Percentiles rank a stretch among this genome's conserved stretches.
Evolutionary conservation across 2,888 invertebrate species (phyloP).

Genomic region (Ormyrus nitidulus): DNA sequence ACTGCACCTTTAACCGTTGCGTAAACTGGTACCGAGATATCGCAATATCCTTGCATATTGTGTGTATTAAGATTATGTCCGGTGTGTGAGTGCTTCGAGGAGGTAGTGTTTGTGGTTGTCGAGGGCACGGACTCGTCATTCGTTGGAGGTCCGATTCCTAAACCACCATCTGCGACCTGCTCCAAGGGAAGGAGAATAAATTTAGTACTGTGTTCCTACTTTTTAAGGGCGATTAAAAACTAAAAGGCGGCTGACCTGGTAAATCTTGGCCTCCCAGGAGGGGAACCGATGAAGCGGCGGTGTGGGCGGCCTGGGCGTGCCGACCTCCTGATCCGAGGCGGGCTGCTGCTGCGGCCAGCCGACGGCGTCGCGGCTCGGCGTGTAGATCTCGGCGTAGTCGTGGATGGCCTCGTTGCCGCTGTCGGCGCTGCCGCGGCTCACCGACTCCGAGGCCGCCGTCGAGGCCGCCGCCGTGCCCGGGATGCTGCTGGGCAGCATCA

Average conservation of each 20-base stretch:
- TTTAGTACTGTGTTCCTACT: too few relatives aligned
- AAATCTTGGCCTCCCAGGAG: constrained; percentile 97
- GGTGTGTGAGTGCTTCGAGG: constrained; percentile 73
- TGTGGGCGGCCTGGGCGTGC: constrained; percentile 84
- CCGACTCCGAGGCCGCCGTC: constrained; percentile 78
- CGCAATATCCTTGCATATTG: constrained; percentile 88
- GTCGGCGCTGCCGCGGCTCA: constrained; percentile 61
- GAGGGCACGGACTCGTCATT: constrained; percentile 72
- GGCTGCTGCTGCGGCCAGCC: constrained; percentile 75
- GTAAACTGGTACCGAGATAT: constrained; percentile 95
- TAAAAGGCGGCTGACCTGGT: constrained; percentile 80
- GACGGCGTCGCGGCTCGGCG: constrained; percentile 87
- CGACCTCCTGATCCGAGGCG: constrained; percentile 16
- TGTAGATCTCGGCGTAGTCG: constrained; percentile 96
- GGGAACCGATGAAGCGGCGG: constrained; percentile 94
- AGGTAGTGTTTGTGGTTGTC: constrained; percentile 67
- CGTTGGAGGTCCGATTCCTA: constrained; percentile 72
- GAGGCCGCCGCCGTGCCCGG: constrained; percentile 76
- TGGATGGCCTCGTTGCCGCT: constrained; percentile 79
- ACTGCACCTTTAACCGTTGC: constrained; percentile 89
- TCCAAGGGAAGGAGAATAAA: constrained; percentile 2
- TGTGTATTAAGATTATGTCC: constrained; percentile 73
- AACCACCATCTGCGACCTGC: constrained; percentile 73
- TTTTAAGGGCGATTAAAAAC: constrained; percentile 2
- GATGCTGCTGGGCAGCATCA: constrained; percentile 74